A percentile compares a stretch with the other conserved stretches of the same genome.
phyloP scores from a whole-genome alignment of 2,113 vertebrate species.

The Scalopus aquaticus region DNA sequence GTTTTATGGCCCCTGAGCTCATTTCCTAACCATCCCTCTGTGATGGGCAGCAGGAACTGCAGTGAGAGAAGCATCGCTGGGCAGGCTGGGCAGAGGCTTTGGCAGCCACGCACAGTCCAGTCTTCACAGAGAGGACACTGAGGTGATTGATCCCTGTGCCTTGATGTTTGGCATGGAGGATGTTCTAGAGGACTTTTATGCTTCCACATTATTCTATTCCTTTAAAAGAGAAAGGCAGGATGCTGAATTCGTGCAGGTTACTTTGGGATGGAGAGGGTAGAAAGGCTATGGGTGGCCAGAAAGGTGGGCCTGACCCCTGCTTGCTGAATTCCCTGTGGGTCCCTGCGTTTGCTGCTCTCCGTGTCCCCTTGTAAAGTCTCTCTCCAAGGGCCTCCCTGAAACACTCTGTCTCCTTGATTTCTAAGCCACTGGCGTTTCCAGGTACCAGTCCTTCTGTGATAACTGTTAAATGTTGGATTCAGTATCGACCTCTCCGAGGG shows the following conservation, averaged over 20 bases:
- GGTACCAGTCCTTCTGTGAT: neutral
- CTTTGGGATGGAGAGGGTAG: neutral
- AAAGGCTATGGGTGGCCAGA: neutral
- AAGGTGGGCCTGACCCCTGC: neutral
- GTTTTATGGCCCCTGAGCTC: neutral
- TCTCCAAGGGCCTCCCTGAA: accelerated
- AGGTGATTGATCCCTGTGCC: too few relatives aligned
- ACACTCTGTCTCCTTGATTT: neutral
- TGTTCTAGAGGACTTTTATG: neutral
- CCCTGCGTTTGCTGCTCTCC: accelerated
- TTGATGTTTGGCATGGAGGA: neutral
- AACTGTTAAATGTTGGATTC: neutral
- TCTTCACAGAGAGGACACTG: too few relatives aligned
- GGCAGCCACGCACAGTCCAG: too few relatives aligned
- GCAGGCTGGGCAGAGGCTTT: too few relatives aligned
- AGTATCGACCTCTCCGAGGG: neutral
- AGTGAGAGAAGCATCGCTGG: neutral
- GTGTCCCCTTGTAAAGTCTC: neutral
- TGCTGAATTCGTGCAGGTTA: neutral
- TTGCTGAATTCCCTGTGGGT: neutral
- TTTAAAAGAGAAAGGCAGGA: neutral
- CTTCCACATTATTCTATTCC: neutral
- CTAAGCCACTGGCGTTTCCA: neutral
- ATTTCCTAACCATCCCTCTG: neutral
- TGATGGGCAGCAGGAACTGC: neutral